Base-by-base conservation (phyloP, 2,888 invertebrate genomes). In the Aethes cnicana region DNA sequence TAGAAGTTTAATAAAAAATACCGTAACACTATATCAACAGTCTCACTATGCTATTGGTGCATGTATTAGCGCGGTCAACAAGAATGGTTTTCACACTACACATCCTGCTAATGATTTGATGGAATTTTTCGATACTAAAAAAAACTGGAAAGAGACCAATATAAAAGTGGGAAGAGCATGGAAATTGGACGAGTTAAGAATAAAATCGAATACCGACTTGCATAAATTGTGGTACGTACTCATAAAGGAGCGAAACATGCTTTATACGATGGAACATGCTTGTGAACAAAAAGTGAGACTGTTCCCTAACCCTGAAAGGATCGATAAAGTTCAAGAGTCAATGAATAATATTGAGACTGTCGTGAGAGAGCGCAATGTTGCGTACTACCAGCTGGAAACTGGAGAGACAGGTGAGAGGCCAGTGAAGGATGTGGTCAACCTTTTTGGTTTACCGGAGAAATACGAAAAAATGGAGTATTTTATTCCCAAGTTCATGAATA, bases 191-290 rank as follows among this genome's bases (percentile, higher is more conserved):
- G 99, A 99, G 80, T 86, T 99, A 12, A 91, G 99, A 68, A 92
- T 98, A 37, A 99, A 99, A 83, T 97, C 97, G 36, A 99, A 98
- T 76, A 90, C 93, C 41, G 99, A 99, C 82, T 91, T 99, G 50
- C 99, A 99, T 77, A 98, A 99, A 87, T 85, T 99, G 53, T 99
- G 99, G 99, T 98, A 91, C 70, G 72, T 92, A 9, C 86, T 99
- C 49, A 83, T 98, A 44, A 99, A 99, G 86, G 99, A 99, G 84
- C 92, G 94, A 47, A 99, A 99, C 79, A 98, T 99, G 98, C 89
- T 99, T 11, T 82, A 97, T 57, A 98, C 99, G 1, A 98, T 99
- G 98, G 96, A 98, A 83, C 92, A 96, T 56, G 95, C 94, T 76
- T 92, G 93, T 80, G 93, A 94, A 41, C 81, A 92, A 28, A 87